Evolutionary conservation across 2,113 vertebrate species (phyloP).

Genomic region (Noturus placidus): DNA sequence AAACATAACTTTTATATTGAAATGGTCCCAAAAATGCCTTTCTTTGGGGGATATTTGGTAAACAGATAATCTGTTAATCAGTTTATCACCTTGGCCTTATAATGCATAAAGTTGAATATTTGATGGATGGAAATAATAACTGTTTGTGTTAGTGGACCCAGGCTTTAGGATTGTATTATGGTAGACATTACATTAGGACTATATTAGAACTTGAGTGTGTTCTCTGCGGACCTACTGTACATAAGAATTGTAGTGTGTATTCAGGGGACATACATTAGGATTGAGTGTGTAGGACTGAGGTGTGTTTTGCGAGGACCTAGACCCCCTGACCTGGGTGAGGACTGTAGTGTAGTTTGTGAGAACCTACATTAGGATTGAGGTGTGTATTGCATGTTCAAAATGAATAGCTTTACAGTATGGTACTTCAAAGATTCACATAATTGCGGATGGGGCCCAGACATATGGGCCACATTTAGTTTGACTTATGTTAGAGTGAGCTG

Average conservation of each 20-base stretch:
- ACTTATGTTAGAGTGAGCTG: neutral
- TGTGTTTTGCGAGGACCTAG: neutral
- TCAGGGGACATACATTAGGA: neutral
- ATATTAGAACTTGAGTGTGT: neutral
- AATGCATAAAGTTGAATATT: too few relatives aligned
- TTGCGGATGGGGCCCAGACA: neutral
- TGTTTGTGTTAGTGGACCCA: too few relatives aligned
- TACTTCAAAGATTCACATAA: neutral
- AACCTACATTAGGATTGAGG: neutral
- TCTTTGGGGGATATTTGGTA: too few relatives aligned
- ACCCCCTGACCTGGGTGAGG: neutral
- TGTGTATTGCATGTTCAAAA: slow-evolving; percentile 8
- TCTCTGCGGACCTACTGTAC: neutral
- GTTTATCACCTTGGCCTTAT: too few relatives aligned
- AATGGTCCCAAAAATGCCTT: too few relatives aligned
- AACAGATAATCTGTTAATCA: too few relatives aligned
- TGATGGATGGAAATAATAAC: too few relatives aligned
- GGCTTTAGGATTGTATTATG: neutral
- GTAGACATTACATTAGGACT: neutral
- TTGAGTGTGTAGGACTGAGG: neutral
- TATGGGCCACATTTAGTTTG: neutral
- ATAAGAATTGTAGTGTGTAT: slow-evolving; percentile 1
- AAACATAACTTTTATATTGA: too few relatives aligned
- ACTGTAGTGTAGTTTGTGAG: neutral
- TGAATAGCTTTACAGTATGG: neutral